Evolutionary conservation across 2,888 invertebrate species (phyloP).

Genomic region (Dicyrtoma fusca): DNA sequence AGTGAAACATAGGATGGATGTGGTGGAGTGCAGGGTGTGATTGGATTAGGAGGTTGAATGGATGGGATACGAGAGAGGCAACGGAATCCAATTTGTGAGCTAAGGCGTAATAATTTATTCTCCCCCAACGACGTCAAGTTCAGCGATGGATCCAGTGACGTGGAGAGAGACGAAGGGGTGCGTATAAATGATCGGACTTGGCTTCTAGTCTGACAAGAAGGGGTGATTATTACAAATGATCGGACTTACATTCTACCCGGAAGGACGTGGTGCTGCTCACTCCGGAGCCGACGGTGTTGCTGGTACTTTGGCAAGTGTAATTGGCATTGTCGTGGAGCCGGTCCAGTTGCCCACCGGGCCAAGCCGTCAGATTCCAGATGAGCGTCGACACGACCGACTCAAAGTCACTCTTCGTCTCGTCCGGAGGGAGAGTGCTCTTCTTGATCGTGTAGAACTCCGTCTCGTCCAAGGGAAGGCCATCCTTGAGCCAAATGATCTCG

Average conservation of each 20-base stretch:
- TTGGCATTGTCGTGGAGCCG: slow-evolving; percentile 76
- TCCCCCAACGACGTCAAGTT: neutral
- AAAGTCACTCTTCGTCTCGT: slow-evolving; percentile 80
- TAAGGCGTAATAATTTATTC: slow-evolving; percentile 22
- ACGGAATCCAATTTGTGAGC: neutral
- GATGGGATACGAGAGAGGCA: neutral
- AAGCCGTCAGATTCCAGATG: slow-evolving; percentile 84
- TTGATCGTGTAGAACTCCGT: slow-evolving; percentile 67
- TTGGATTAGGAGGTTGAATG: neutral
- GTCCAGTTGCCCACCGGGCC: slow-evolving; percentile 78
- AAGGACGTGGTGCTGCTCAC: slow-evolving; percentile 83
- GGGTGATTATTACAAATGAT: slow-evolving; percentile 3
- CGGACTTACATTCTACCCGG: slow-evolving; percentile 83
- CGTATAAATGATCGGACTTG: neutral
- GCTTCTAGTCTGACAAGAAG: neutral
- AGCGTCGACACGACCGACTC: slow-evolving; percentile 86
- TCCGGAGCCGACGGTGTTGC: slow-evolving; percentile 76
- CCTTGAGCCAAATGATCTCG: slow-evolving; percentile 81
- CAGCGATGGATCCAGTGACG: neutral
- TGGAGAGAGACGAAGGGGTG: neutral
- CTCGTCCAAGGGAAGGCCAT: slow-evolving; percentile 69
- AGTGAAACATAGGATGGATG: too few relatives aligned
- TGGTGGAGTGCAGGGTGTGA: too few relatives aligned
- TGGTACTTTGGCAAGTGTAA: slow-evolving; percentile 80
- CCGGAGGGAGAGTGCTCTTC: slow-evolving; percentile 71